These are phyloP conservation scores for Arctocebus calabarensis DNA, from an alignment of 2,797 vertebrate species.

Conservation along the genomic window DNA sequence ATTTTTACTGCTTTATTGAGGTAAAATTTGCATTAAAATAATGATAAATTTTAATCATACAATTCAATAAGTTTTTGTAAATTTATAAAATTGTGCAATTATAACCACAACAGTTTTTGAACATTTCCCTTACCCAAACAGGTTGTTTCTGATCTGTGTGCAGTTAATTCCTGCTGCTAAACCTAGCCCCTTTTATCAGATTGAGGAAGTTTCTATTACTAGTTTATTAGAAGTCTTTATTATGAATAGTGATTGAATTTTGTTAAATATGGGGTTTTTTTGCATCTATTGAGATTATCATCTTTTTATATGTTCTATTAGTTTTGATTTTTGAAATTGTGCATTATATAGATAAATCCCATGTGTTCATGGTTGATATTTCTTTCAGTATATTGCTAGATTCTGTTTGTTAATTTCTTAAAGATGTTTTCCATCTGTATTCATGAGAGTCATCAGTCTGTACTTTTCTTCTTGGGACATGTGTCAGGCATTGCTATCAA, in stretches of 20 bases:
- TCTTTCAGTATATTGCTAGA: not conserved
- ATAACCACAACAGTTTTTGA: not conserved
- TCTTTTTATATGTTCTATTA: not conserved
- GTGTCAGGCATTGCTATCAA: not conserved
- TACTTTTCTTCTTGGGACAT: not conserved
- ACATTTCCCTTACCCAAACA: not conserved
- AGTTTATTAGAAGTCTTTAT: not conserved
- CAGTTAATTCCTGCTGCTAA: not conserved
- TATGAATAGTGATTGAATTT: not conserved
- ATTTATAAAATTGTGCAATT: not conserved
- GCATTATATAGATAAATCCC: not conserved
- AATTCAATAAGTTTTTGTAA: not conserved
- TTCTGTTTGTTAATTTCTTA: not conserved
- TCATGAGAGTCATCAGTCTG: not conserved
- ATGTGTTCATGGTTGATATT: not conserved
- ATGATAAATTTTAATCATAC: not conserved
- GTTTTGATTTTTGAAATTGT: conserved; percentile 16
- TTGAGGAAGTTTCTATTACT: not conserved
- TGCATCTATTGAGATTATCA: not conserved
- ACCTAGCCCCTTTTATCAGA: not conserved
- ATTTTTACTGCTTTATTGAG: not conserved
- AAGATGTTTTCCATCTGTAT: not conserved
- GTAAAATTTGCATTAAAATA: not conserved
- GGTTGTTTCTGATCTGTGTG: not conserved
- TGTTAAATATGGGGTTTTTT: not conserved